Conservation (phyloP, 2,113 vertebrate genomes). For the Proterorhinus semilunaris region DNA sequence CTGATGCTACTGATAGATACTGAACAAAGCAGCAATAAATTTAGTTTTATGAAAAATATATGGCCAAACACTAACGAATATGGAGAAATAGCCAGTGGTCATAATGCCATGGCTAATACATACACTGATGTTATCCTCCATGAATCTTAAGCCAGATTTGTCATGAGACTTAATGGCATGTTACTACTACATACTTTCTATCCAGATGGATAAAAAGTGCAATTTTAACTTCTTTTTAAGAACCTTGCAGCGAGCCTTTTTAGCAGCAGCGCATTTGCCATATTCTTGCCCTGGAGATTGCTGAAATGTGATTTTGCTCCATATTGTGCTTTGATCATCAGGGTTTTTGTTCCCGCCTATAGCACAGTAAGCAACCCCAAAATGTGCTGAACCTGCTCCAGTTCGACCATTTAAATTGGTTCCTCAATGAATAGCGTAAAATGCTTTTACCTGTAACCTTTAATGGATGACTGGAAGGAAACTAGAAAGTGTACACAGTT, state of each 20-base stretch:
- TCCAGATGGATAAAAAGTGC: conserved; percentile 32
- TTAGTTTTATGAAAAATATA: too few species aligned
- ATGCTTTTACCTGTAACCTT: conserved; percentile 27
- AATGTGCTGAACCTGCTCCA: conserved; percentile 49
- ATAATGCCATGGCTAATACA: neutral
- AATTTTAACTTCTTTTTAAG: conserved; percentile 31
- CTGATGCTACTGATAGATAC: too few species aligned
- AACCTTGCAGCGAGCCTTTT: conserved; percentile 42
- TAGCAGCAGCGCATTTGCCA: conserved; percentile 46
- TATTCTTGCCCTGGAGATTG: conserved; percentile 43
- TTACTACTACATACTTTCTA: neutral
- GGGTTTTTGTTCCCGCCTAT: conserved; percentile 8
- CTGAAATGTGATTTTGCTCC: conserved; percentile 50
- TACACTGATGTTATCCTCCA: conserved; percentile 16
- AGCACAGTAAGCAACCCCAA: conserved; percentile 31
- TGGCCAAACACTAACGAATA: too few species aligned
- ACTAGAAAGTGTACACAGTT: neutral
- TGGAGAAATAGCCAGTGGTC: too few species aligned
- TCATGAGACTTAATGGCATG: neutral
- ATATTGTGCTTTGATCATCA: conserved; percentile 53
- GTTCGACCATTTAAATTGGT: conserved; percentile 30
- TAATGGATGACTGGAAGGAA: conserved; percentile 27
- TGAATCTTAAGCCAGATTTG: conserved; percentile 4
- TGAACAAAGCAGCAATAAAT: too few species aligned
- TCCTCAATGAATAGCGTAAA: conserved; percentile 26